These are phyloP conservation scores for Porites australiensis DNA, from an alignment of 64 coral and sea anemone species.

Conservation along the genomic window DNA sequence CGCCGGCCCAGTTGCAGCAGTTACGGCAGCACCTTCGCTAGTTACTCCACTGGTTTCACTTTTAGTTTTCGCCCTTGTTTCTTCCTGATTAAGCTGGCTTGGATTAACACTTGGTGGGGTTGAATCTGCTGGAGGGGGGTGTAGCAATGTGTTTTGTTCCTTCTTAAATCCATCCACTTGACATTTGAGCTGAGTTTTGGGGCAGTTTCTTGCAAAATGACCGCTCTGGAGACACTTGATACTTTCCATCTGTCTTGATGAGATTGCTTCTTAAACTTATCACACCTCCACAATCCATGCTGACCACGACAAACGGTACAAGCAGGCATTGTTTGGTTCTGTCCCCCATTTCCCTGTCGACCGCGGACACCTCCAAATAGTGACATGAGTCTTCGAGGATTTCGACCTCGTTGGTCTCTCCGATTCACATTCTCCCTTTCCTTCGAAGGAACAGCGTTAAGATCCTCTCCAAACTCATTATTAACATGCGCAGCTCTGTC, in stretches of 20 bases:
- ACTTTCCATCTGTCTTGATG: conserved; percentile 53
- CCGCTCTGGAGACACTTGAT: conserved; percentile 63
- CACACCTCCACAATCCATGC: conserved; percentile 73
- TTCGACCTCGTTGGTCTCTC: background rate
- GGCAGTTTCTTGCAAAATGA: conserved; percentile 62
- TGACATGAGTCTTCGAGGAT: background rate
- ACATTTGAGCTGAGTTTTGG: conserved; percentile 50
- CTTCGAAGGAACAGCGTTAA: conserved; percentile 8
- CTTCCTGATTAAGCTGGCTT: background rate
- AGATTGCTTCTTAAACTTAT: conserved; percentile 52
- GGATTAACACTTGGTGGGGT: background rate
- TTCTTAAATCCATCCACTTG: conserved; percentile 34
- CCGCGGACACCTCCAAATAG: too few relatives aligned
- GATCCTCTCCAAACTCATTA: conserved; percentile 74
- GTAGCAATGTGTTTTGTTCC: conserved; percentile 67
- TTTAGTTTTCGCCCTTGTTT: background rate
- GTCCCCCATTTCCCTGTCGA: background rate
- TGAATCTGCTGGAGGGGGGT: conserved; percentile 19
- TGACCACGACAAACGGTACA: conserved; percentile 60
- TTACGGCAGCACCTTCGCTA: background rate
- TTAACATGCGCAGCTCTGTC: conserved; percentile 64
- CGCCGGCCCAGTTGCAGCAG: conserved; percentile 49
- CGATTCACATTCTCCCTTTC: background rate
- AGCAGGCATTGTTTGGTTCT: background rate
- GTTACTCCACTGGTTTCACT: conserved; percentile 7